Percentiles rank a stretch among this genome's conserved stretches.
phyloP scores from a whole-genome alignment of 2,888 invertebrate species.

The Norana najaformis region DNA sequence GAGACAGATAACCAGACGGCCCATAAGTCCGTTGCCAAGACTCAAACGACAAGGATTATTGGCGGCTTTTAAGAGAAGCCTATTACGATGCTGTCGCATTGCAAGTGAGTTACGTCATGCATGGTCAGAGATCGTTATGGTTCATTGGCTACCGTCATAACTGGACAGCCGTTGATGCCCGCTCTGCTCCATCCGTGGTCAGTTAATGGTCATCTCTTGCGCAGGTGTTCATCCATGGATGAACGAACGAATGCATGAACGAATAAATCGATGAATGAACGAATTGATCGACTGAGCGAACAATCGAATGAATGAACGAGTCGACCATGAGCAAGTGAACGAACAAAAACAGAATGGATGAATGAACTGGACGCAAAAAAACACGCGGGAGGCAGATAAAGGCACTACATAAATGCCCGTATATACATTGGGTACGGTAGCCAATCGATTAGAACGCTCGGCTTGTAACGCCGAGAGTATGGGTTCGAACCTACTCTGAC shows the following conservation, averaged over 20 bases:
- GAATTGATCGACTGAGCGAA: not conserved
- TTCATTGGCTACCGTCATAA: conserved; percentile 1
- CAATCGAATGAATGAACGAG: not conserved
- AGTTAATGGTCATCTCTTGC: not conserved
- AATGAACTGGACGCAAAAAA: not conserved
- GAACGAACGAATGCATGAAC: not conserved
- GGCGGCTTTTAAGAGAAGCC: not conserved
- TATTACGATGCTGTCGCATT: conserved; percentile 6
- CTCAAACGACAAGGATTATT: not conserved
- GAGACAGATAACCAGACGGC: not conserved
- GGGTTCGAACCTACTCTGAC: too few species aligned
- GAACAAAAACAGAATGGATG: too few species aligned
- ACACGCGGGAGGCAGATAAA: not conserved
- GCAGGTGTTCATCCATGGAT: conserved; percentile 13
- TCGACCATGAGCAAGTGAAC: too few species aligned
- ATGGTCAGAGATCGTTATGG: not conserved
- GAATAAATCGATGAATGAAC: not conserved
- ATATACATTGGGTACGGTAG: too few species aligned
- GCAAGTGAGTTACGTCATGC: not conserved
- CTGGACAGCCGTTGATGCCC: not conserved
- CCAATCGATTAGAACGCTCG: too few species aligned
- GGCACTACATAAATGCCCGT: not conserved
- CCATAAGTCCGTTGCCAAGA: not conserved
- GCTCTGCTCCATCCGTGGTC: not conserved
- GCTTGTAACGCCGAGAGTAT: too few species aligned